These are phyloP conservation scores for Gasteruption jaculator DNA, from an alignment of 2,888 invertebrate species.

Conservation along the genomic window DNA sequence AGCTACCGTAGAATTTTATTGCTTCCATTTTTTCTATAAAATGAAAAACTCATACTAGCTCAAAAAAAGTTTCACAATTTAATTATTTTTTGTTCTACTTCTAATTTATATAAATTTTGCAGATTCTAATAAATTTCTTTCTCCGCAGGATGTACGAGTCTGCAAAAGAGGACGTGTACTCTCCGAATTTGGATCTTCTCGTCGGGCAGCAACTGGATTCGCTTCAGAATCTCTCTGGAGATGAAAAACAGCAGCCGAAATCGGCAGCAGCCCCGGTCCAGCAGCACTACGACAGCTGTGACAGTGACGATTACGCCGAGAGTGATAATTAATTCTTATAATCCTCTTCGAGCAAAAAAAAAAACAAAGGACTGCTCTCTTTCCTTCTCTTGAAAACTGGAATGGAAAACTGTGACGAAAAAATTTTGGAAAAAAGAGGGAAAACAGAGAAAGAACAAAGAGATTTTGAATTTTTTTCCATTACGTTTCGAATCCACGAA, in stretches of 20 bases:
- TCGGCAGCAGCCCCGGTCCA: no score
- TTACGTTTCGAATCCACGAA: no score
- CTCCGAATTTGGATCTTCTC: conserved; percentile 64
- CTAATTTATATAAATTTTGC: not conserved
- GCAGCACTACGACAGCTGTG: conserved; percentile 44
- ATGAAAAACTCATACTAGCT: no score
- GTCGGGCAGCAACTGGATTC: conserved; percentile 33
- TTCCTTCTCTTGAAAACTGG: no score
- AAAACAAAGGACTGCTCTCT: no score
- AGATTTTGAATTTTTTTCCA: no score
- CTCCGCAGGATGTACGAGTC: conserved; percentile 38
- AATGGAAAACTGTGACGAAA: not conserved
- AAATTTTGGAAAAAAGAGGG: not conserved
- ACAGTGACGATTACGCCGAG: conserved; percentile 49
- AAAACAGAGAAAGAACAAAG: no score
- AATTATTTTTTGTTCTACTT: conserved; percentile 10
- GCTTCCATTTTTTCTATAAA: no score
- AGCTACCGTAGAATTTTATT: no score
- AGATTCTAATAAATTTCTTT: conserved; percentile 1
- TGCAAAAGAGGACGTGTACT: conserved; percentile 59
- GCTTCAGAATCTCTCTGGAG: conserved; percentile 19
- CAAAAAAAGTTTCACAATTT: conserved; percentile 5
- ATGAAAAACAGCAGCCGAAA: no score
- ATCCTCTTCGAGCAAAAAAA: no score
- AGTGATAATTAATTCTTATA: conserved; percentile 43